Evolutionary conservation across 2,797 vertebrate species (phyloP), one percentile per base, ranked within the genome.

Genomic region (Fistularia tabacaria): DNA sequence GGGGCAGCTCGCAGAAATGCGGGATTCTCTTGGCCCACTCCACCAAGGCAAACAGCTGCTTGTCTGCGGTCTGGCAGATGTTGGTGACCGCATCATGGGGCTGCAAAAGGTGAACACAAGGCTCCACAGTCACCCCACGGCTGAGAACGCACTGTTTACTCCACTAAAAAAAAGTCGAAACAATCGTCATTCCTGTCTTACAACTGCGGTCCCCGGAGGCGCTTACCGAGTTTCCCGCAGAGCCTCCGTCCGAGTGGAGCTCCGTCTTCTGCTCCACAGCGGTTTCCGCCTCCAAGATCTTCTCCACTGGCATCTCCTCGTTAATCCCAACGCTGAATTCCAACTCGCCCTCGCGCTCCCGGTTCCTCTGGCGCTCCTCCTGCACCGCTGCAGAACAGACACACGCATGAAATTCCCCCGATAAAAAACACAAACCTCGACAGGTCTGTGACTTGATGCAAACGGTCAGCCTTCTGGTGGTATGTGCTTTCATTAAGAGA

Each of bases 11-110:
- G 0, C 94, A 98, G 85, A 99, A 99, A 77, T 97, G 97, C 3
- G 97, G 97, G 76, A 99, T 92, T 74, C 96, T 92, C 86, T 99
- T 99, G 62, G 97, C 97, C 97, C 97, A 99, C 83, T 99, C 97
- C 71, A 99, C 97, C 82, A 99, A 81, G 2, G 96, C 96, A 90
- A 96, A 99, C 49, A 99, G 93, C 89, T 99, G 97, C 59, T 99
- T 99, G 88, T 99, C 97, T 5, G 97, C 97, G 1, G 97, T 97
- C 74, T 98, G 97, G 84, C 97, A 99, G 74, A 99, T 99, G 92
- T 98, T 98, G 68, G 93, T 97, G 60, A 99, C 97, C 0, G 97
- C 95, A 87, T 99, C 97, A 1, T 95, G 95, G 66, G 94, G 94
- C 97, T 99, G 78, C 50, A 77, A 80, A 9, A 36, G 54, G 61